Percentiles rank a stretch among this genome's conserved stretches.
Conservation (phyloP, 2,888 invertebrate species). For the Fragum fragum region DNA sequence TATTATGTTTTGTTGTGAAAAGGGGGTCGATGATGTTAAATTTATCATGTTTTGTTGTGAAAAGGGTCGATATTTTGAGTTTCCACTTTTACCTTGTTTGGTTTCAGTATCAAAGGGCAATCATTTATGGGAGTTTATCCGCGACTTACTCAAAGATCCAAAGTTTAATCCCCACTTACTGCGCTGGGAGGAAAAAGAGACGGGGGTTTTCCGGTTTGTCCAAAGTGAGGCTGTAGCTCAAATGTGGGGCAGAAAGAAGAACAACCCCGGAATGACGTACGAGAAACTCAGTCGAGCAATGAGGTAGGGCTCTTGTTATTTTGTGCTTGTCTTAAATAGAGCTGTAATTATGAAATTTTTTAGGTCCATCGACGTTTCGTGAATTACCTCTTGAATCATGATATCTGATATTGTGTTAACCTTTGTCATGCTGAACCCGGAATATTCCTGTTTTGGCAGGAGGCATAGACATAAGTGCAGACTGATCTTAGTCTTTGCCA, state of each 20-base stretch:
- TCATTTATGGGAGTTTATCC: constrained; percentile 94
- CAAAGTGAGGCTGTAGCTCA: constrained; percentile 95
- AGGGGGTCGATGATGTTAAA: too few species aligned
- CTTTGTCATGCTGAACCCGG: too few species aligned
- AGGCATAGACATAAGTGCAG: too few species aligned
- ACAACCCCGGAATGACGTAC: constrained; percentile 96
- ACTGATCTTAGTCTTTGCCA: too few species aligned
- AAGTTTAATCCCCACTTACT: constrained; percentile 94
- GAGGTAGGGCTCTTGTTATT: constrained; percentile 89
- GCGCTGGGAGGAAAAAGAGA: constrained; percentile 95
- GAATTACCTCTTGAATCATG: background rate
- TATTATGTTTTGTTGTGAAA: too few species aligned
- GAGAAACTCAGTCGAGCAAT: constrained; percentile 97
- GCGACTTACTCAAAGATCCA: constrained; percentile 92
- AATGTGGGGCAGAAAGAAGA: constrained; percentile 95
- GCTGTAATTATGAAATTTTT: too few species aligned
- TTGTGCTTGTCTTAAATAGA: too few species aligned
- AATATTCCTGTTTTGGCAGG: too few species aligned
- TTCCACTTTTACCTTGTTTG: background rate
- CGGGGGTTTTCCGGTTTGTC: constrained; percentile 96
- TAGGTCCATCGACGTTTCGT: too few species aligned
- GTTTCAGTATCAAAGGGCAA: constrained; percentile 72
- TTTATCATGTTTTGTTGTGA: too few species aligned
- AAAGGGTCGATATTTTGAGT: too few species aligned
- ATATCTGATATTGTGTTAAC: too few species aligned